Base-by-base conservation (phyloP, 2,888 invertebrate species). In the Lottia scabra region DNA sequence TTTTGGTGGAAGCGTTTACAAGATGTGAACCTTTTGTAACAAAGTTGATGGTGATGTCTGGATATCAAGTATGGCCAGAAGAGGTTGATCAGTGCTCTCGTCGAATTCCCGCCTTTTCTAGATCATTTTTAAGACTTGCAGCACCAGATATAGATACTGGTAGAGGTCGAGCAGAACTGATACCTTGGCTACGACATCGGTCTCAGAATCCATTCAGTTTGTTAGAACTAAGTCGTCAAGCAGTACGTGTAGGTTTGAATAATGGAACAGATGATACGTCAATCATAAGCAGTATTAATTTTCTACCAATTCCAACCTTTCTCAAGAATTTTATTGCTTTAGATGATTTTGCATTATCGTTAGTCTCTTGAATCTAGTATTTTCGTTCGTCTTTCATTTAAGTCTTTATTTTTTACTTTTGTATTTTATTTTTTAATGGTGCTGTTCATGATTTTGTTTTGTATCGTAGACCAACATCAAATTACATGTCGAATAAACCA, bases 61-160 rank as follows among this genome's bases (percentile, higher is more conserved):
- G 86, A 0, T 86, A 85, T 72, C 73, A 78, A 44, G 77, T 83
- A 0, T 81, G 79, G 8, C 79, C 78, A 44, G 85, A 85, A 6
- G 86, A 86, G 65, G 79, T 85, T 13, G 82, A 83, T 13, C 80
- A 80, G 68, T 86, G 86, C 70, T 76, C 83, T 8, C 76, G 81
- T 69, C 75, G 85, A 16, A 83, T 86, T 70, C 84, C 86, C 4
- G 81, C 83, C 67, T 86, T 84, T 75, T 85, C 86, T 0, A 78
- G 83, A 30, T 78, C 84, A 30, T 86, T 86, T 73, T 74, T 83
- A 68, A 78, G 82, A 38, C 79, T 86, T n/a, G 81, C 82, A 4
- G 81, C 81, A 63, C 81, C 85, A 2, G 81, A 80, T 27, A 78
- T 81, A 8, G 76, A 77, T 5, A 76, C 76, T 6, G 76, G 78